Conservation (phyloP, 1,140 invertebrate species). For the Lepidurus couesii region DNA sequence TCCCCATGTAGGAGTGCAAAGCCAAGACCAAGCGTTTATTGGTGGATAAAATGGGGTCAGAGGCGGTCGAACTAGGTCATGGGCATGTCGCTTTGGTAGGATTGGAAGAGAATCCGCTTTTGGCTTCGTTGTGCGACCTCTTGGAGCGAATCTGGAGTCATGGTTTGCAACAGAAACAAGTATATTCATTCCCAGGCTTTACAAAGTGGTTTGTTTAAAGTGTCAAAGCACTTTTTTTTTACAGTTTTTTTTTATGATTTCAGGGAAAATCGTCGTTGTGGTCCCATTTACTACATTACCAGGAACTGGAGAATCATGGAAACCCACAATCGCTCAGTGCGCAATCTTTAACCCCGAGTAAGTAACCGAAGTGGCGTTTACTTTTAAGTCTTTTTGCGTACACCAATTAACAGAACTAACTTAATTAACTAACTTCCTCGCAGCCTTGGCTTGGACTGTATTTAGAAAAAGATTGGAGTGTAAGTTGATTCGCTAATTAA, state of each 20-base stretch:
- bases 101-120: conserved; percentile 95
- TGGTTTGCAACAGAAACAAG: conserved; percentile 88
- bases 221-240: conserved; percentile 14
- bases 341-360: conserved; percentile 76
- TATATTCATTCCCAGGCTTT: conserved; percentile 38
- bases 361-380: conserved; percentile 37
- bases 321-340: conserved; percentile 66
- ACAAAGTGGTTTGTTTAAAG: too few relatives aligned
- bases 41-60: conserved; percentile 95
- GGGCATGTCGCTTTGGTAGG: conserved; percentile 45
- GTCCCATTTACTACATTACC: conserved; percentile 84
- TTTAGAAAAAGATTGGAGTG: conserved; percentile 58
- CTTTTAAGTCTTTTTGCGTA: neutral
- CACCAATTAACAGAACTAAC: neutral
- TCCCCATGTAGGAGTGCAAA: conserved; percentile 34
- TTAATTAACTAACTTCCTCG: conserved; percentile 43
- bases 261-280: conserved; percentile 88
- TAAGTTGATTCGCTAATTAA: neutral
- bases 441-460: conserved; percentile 83
- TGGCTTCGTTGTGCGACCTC: conserved; percentile 94
- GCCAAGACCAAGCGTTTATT: conserved; percentile 93
- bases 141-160: conserved; percentile 97
- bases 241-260: conserved; percentile 2
- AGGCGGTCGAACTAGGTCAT: conserved; percentile 77
- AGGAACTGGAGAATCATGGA: conserved; percentile 76